phyloP scores from a whole-genome alignment of 2,888 invertebrate genomes.

The Pteria penguin region DNA sequence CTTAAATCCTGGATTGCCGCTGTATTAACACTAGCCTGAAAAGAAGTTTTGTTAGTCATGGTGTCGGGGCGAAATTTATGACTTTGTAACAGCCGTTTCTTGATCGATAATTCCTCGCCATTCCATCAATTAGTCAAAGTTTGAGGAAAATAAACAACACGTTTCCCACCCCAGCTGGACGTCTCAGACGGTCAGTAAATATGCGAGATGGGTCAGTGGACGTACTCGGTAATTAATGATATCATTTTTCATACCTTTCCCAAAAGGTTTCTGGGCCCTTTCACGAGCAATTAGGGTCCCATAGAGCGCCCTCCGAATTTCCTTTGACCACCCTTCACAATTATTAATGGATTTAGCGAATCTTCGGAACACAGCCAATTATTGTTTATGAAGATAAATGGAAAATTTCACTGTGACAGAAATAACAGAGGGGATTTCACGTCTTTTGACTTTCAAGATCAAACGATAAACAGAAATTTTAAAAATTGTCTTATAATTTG shows the following conservation, averaged over 20 bases:
- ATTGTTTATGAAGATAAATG: conserved; percentile 30
- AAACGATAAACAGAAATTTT: neutral
- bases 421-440: neutral
- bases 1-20: too few relatives aligned
- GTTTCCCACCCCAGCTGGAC: neutral
- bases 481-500: neutral
- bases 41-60: too few relatives aligned
- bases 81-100: too few relatives aligned
- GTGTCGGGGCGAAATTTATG: too few relatives aligned
- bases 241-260: conserved; percentile 45
- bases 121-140: too few relatives aligned
- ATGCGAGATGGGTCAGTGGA: conserved; percentile 9
- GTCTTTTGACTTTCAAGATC: neutral
- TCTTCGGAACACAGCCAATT: conserved; percentile 8
- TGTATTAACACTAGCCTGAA: too few relatives aligned
- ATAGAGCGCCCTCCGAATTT: conserved; percentile 28
- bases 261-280: conserved; percentile 32
- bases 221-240: conserved; percentile 36
- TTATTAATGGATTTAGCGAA: conserved; percentile 20
- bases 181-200: conserved; percentile 5
- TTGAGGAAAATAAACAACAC: neutral
- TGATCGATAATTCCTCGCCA: too few relatives aligned
- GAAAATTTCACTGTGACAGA: neutral
- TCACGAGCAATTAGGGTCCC: conserved; percentile 47
- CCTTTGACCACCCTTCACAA: conserved; percentile 23